A percentile compares a stretch with the other conserved stretches of the same genome.
Conservation (phyloP, 2,888 invertebrate species). For the Melinaea marsaeus region DNA sequence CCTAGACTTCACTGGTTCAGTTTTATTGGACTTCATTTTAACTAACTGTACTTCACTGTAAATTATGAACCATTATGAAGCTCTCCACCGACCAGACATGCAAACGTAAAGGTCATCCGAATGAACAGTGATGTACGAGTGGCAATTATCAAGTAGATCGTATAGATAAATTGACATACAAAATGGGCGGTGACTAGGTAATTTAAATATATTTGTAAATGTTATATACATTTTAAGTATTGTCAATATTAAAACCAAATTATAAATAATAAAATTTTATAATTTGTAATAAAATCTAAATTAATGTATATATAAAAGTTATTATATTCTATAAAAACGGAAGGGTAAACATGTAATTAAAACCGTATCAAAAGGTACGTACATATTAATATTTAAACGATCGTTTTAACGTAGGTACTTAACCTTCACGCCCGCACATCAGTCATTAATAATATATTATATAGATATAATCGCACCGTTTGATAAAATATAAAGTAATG, state of each 20-base stretch:
- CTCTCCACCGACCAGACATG: background rate
- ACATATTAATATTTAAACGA: too few relatives aligned
- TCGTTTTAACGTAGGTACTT: background rate
- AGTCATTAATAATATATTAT: constrained; percentile 8
- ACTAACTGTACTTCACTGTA: constrained; percentile 18
- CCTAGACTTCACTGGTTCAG: constrained; percentile 31
- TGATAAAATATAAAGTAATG: too few relatives aligned
- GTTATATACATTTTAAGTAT: too few relatives aligned
- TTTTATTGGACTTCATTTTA: constrained; percentile 20
- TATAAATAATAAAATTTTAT: too few relatives aligned
- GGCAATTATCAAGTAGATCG: constrained; percentile 53
- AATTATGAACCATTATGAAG: constrained; percentile 30
- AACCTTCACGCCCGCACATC: background rate
- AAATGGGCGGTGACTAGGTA: constrained; percentile 10
- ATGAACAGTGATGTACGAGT: constrained; percentile 27
- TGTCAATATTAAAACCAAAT: too few relatives aligned
- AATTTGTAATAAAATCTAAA: too few relatives aligned
- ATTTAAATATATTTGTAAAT: too few relatives aligned
- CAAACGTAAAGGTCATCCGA: constrained; percentile 17
- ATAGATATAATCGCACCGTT: background rate
- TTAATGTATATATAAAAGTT: too few relatives aligned
- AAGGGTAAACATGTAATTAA: too few relatives aligned
- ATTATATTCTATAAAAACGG: too few relatives aligned
- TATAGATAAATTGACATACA: constrained; percentile 34
- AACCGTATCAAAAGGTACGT: too few relatives aligned